Percentiles rank a stretch among this genome's conserved stretches.
These are phyloP conservation scores for Copidosoma floridanum DNA, from an alignment of 1,140 invertebrate species.

Conservation along the genomic window DNA sequence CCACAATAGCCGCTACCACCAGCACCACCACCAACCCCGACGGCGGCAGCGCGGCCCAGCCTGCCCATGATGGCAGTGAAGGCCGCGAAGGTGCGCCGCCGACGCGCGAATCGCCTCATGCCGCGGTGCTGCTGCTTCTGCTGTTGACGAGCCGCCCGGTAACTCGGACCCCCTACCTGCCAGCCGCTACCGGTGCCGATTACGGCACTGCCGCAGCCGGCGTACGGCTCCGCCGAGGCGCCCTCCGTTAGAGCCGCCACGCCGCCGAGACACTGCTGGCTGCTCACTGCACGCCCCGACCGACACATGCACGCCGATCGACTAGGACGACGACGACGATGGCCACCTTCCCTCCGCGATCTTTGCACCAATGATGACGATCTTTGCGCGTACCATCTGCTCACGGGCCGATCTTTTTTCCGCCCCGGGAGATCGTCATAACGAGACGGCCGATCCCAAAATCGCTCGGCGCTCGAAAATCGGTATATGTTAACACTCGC, in stretches of 20 bases:
- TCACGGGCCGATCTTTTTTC: too few species aligned
- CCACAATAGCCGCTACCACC: conserved; percentile 12
- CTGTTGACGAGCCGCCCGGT: not conserved
- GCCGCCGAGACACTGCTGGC: conserved; percentile 22
- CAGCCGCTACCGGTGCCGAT: too few species aligned
- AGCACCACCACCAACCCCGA: not conserved
- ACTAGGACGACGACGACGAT: not conserved
- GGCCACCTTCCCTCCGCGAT: not conserved
- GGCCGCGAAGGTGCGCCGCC: conserved; percentile 49
- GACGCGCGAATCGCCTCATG: conserved; percentile 53
- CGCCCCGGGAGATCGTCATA: too few species aligned
- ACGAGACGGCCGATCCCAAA: too few species aligned
- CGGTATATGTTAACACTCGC: too few species aligned
- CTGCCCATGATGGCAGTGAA: conserved; percentile 57
- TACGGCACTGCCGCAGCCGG: too few species aligned
- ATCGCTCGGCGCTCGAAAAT: too few species aligned
- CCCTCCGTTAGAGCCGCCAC: conserved; percentile 7
- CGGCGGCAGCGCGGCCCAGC: conserved; percentile 46
- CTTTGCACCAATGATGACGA: too few species aligned
- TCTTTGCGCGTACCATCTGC: too few species aligned
- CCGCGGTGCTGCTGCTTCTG: conserved; percentile 37
- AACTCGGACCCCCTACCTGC: too few species aligned
- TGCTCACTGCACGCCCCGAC: not conserved
- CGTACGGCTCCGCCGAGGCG: conserved; percentile 9
- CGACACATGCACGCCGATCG: conserved; percentile 19